Base-by-base conservation (phyloP, 2,888 invertebrate genomes). In the Phengaris arion region DNA sequence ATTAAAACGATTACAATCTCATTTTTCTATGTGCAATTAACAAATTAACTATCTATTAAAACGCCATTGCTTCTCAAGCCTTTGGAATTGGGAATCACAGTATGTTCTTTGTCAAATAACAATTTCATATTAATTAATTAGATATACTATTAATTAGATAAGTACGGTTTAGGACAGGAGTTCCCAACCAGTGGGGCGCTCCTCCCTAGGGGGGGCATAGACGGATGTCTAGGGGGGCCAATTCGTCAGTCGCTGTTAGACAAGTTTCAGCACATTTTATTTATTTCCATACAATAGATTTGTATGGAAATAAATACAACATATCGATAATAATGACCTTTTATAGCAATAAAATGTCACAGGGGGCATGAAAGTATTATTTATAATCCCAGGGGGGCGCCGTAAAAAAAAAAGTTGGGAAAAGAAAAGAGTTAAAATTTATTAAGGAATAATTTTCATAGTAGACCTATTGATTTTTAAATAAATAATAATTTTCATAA, bases 21-120 rank as follows among this genome's bases (percentile, higher is more conserved):
- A 84, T 90, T 90, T 90, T 88, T 83, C 89, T 93, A 92, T 92
- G 93, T 93, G 93, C 93, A 91, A 88, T 86, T 86, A 89, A 90
- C 84, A 81, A 91, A 87, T 83, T 81, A 88, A 86, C 82, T 83
- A 84, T 82, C 83, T 84, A 85, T 79, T 64, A 13, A 7, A 35
- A 64, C 15, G 35, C 13, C 64, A 64, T 22, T 64, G 64, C 35
- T 64, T 64, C 64, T 45, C 35, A 22, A 64, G 6, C 35, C 35
- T 64, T 45, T 12, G 35, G 64, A 45, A 64, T 64, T 64, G n/a
- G 64, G 22, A 35, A 64, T 64, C 64, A 64, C 64, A 64, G 64
- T 64, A 6, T 64, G 64, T 35, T 64, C 35, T 12, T 64, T 12
- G 6, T 35, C 35, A 35, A 64, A 52, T 8, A 64, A 12, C 22